Base-by-base conservation (phyloP, 2,797 vertebrate genomes). In the Pygocentrus nattereri region DNA sequence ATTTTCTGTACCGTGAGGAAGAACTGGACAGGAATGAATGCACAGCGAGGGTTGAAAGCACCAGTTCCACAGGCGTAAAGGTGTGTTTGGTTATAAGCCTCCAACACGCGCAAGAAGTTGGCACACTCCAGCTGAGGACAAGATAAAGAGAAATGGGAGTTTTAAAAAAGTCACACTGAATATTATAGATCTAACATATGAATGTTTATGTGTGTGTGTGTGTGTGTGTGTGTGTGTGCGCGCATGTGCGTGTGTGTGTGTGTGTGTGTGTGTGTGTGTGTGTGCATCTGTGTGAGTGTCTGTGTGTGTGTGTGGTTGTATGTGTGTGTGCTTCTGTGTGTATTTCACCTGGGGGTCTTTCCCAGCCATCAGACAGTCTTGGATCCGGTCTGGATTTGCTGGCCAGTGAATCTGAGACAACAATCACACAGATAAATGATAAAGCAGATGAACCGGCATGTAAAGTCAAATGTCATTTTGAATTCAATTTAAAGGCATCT, bases 331-430 rank as follows among this genome's bases (percentile, higher is more conserved):
- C 78, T 47, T 73, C 27, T 64, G 68, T 81, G 75, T 58, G 52
- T 79, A 58, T 83, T 82, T 92, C 82, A 95, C 95, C 92, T 95
- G 92, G 81, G 88, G 90, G 85, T 95, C 93, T 78, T 95, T 96
- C 73, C 95, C 95, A 84, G 95, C 95, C 95, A 95, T 94, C 80
- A 95, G 90, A 89, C 95, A 96, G 87, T 96, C 93, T 71, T 95
- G 93, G 83, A 95, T 90, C 21, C 93, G 92, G 77, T 95, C 95
- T 0, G 91, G 88, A 88, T 90, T 95, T 27, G 95, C 93, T 25
- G 94, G 94, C 95, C 95, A 96, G 88, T 92, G 89, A 41, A 96
- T 89, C 95, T 96, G 85, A 65, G 23, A 65, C 27, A 81, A 58
- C 13, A 64, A 65, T 69, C 41, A 72, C 59, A 30, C 19, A 69